Percentiles rank a stretch among this genome's conserved stretches.
phyloP scores from a whole-genome alignment of 2,113 vertebrate species.

The Balaeniceps rex region DNA sequence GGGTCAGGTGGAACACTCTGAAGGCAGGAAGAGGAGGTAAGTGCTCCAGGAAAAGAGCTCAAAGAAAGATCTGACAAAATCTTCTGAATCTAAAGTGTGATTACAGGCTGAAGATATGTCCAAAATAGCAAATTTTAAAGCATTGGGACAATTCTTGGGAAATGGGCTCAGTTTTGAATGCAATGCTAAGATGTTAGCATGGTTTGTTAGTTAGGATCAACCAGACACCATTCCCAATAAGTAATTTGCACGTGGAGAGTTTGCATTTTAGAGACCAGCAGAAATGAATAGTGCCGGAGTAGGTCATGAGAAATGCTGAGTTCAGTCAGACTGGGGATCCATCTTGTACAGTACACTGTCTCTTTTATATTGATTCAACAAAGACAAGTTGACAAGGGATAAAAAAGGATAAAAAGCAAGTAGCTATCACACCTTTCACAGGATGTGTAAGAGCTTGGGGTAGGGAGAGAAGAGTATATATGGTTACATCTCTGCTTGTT shows the following conservation, averaged over 20 bases:
- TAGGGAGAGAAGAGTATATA: not conserved
- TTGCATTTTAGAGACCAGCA: not conserved
- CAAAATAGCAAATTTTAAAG: not conserved
- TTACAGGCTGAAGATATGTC: not conserved
- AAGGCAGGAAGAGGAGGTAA: not conserved
- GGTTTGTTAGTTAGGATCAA: not conserved
- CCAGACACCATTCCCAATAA: not conserved
- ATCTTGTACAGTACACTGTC: not conserved
- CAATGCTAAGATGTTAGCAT: not conserved
- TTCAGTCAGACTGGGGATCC: not conserved
- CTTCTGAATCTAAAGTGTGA: not conserved
- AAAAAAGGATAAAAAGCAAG: slow-evolving; percentile 26
- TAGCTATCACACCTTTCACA: slow-evolving; percentile 55
- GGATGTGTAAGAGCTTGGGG: slow-evolving; percentile 19
- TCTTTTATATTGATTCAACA: slow-evolving; percentile 14
- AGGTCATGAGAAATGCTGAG: not conserved
- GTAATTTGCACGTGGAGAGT: not conserved
- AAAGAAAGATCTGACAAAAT: not conserved
- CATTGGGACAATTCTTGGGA: not conserved
- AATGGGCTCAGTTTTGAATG: not conserved
- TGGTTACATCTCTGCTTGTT: slow-evolving; percentile 20
- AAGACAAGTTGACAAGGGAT: slow-evolving; percentile 19
- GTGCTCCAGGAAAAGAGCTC: not conserved
- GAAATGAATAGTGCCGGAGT: not conserved
- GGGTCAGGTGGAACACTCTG: not conserved